These are phyloP conservation scores for Jordanella pulchra DNA, from an alignment of 2,797 vertebrate genomes.

Conservation along the genomic window DNA sequence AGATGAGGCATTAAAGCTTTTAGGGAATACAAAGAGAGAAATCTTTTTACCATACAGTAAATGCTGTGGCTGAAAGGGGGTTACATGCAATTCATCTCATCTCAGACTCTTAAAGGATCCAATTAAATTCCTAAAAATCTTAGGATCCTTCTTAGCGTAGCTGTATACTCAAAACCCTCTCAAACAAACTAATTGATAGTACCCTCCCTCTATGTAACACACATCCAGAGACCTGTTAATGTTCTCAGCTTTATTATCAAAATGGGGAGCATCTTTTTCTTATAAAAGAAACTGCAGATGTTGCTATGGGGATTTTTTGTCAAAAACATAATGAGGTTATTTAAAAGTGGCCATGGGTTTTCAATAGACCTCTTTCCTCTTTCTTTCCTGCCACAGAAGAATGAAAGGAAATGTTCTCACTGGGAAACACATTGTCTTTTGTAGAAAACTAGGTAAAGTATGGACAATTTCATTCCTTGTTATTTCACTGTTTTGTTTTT, in stretches of 20 bases:
- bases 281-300: conserved; percentile 37
- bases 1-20: conserved; percentile 29
- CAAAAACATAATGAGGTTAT: conserved; percentile 64
- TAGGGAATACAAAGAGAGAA: conserved; percentile 20
- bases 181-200: conserved; percentile 31
- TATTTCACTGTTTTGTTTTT: conserved; percentile 4
- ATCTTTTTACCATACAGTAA: conserved; percentile 20
- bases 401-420: conserved; percentile 75
- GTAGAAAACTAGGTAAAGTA: conserved; percentile 15
- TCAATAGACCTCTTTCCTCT: conserved; percentile 56
- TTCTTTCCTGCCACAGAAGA: conserved; percentile 70
- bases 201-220: conserved; percentile 13
- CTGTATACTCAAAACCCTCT: conserved; percentile 2
- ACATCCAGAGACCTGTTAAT: conserved; percentile 22
- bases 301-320: conserved; percentile 61
- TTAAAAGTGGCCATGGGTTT: conserved; percentile 58
- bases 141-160: conserved; percentile 19
- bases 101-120: conserved; percentile 40
- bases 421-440: conserved; percentile 44
- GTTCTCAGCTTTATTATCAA: conserved; percentile 50
- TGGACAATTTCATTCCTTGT: conserved; percentile 33
- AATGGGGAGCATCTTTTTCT: conserved; percentile 45
- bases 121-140: conserved; percentile 46
- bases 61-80: conserved; percentile 19
- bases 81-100: conserved; percentile 29